Conservation (phyloP, 2,797 vertebrate species). For the Merluccius polli region DNA sequence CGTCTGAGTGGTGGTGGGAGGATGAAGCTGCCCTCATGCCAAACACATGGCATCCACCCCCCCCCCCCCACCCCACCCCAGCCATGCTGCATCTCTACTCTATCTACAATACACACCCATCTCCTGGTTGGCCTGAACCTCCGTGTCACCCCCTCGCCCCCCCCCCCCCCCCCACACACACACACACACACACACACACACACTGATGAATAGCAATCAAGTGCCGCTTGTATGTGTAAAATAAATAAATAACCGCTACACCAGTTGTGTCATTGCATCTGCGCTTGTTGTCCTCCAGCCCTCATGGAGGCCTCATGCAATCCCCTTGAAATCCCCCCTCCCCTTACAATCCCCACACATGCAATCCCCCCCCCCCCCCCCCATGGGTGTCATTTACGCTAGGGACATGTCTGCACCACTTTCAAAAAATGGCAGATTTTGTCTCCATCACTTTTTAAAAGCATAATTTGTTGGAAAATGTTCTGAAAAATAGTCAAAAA, state of each 20-base stretch:
- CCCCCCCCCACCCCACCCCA: conserved; percentile 44
- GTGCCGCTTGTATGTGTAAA: conserved; percentile 52
- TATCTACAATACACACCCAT: conserved; percentile 41
- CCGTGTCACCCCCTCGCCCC: conserved; percentile 24
- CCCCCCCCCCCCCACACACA: no score
- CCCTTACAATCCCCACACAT: conserved; percentile 17
- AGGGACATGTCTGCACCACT: no score
- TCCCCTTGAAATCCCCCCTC: no score
- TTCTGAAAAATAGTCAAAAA: no score
- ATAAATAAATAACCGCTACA: conserved; percentile 48
- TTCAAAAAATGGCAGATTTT: no score
- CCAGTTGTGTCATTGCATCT: conserved; percentile 56
- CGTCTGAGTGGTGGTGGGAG: conserved; percentile 75
- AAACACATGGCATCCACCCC: conserved; percentile 63
- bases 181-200: neutral
- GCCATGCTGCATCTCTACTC: conserved; percentile 36
- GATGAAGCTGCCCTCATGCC: conserved; percentile 69
- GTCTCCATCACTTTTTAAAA: no score
- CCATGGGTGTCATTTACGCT: no score
- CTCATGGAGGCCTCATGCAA: conserved; percentile 61
- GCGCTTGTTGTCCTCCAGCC: conserved; percentile 46
- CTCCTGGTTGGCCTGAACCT: conserved; percentile 49
- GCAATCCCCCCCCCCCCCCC: no score
- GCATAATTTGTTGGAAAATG: no score
- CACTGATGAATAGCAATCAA: conserved; percentile 66